Percentiles rank a stretch among this genome's conserved stretches.
These are phyloP conservation scores for Philaenus spumarius DNA, from an alignment of 1,140 invertebrate species.

Conservation along the genomic window DNA sequence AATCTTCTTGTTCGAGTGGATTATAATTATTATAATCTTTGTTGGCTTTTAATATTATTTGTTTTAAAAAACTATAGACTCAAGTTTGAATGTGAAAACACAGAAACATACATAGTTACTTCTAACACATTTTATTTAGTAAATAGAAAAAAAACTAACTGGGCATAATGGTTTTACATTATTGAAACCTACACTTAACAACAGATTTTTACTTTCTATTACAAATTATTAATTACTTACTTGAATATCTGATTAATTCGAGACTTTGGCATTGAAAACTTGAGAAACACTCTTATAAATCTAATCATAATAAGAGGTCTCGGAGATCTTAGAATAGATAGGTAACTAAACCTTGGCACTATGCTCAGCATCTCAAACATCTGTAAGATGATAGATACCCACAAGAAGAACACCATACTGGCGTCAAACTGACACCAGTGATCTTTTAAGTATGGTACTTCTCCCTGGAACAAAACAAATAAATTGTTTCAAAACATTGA, in stretches of 20 bases:
- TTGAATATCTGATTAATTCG: slow-evolving; percentile 99
- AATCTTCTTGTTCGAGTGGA: no score
- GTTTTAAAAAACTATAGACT: no score
- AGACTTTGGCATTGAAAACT: slow-evolving; percentile 98
- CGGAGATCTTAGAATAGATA: slow-evolving; percentile 88
- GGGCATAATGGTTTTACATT: no score
- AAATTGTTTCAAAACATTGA: no score
- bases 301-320: slow-evolving; percentile 96
- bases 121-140: no score
- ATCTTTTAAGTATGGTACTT: slow-evolving; percentile 90
- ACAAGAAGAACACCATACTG: slow-evolving; percentile 94
- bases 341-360: slow-evolving; percentile 70
- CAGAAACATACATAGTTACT: no score
- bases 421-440: slow-evolving; percentile 99
- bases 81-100: no score
- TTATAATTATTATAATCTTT: no score
- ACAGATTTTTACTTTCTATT: no score
- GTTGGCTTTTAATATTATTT: no score
- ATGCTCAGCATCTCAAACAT: slow-evolving; percentile 79
- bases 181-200: no score
- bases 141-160: no score
- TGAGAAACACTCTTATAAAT: slow-evolving; percentile 94
- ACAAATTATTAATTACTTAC: slow-evolving; percentile 59
- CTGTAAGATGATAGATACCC: slow-evolving; percentile 94
- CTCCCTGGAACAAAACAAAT: slow-evolving; percentile 61